Base-by-base conservation (phyloP, 1,140 invertebrate species). In the Mercenaria mercenaria region DNA sequence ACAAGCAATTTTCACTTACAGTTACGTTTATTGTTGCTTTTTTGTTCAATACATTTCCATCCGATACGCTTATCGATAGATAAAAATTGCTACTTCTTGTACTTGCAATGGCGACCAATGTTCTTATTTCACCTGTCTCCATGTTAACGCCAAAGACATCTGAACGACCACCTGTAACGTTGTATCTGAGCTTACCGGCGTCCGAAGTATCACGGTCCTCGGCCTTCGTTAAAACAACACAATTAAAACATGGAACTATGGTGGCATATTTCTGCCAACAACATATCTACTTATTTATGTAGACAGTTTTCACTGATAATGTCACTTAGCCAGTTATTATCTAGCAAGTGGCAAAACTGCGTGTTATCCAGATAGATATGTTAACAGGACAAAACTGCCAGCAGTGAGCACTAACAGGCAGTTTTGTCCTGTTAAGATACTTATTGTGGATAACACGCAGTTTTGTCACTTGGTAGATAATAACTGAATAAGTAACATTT, bases 21-120 rank as follows among this genome's bases (percentile, higher is more conserved):
- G 47, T 52, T 11, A 77, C 34, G 37, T 77, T 52, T 4, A 77
- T 20, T 29, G 23, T 50, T 77, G 74, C 34, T 0, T n/a, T 26
- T 29, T 39, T 29, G 47, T 72, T 3, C 18, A 29, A 18, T 34
- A 1, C 23, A 18, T 56, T 34, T 13, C 74, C 80, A 43, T 82
- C 80, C 3, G 29, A 43, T 37, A 29, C 80, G 23, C 10, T 50
- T 3, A 82, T 39, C 4, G 13, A 41, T 6, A 82, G 39, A 10
- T 67, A 15, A n/a, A 61, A 64, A 8, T 10, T 0, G 3, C 43
- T 8, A 32, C 59, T 26, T 1, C 26, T 64, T 26, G 32, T 39
- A 29, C 29, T 64, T 0, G 80, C 80, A n/a, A 82, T 82, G n/a
- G 80, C 56, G 2, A 82, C 80, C 13, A 64, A 29, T 61, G 80